phyloP scores from a whole-genome alignment of 2,797 vertebrate genomes.

The Acrocephalus scirpaceus region DNA sequence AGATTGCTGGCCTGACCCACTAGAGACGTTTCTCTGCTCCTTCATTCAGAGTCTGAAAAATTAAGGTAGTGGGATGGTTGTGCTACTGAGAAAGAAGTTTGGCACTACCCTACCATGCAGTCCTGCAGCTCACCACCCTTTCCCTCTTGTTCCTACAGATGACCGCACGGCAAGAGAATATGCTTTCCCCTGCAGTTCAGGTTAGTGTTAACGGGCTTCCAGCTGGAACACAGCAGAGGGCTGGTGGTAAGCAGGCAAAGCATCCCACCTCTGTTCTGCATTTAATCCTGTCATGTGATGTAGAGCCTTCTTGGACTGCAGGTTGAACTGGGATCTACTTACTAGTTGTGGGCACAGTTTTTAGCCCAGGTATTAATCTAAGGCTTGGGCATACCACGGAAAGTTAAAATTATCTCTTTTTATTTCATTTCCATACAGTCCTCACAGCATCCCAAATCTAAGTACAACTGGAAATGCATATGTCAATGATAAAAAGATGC shows the following conservation, averaged over 20 bases:
- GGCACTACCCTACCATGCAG: background rate
- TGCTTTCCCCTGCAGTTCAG: slow-evolving; percentile 50
- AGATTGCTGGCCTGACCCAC: background rate
- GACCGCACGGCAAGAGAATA: slow-evolving; percentile 48
- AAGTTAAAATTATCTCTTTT: background rate
- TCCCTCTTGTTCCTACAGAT: slow-evolving; percentile 44
- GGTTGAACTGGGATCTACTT: background rate
- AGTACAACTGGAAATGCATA: background rate
- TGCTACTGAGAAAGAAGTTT: background rate
- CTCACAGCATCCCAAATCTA: background rate
- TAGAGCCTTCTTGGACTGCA: background rate
- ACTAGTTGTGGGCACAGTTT: background rate
- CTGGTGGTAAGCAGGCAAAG: background rate
- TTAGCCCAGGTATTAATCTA: background rate
- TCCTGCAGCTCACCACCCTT: background rate
- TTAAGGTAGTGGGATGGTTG: background rate
- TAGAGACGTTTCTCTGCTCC: background rate
- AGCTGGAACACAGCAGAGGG: background rate
- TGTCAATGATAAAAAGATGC: background rate
- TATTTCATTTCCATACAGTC: background rate
- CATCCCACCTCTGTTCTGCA: background rate
- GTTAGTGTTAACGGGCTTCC: slow-evolving; percentile 20
- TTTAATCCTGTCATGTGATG: background rate
- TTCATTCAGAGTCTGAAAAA: background rate
- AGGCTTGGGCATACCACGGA: background rate